Conservation (phyloP, 2,888 invertebrate genomes). For the Cetonia aurata region DNA sequence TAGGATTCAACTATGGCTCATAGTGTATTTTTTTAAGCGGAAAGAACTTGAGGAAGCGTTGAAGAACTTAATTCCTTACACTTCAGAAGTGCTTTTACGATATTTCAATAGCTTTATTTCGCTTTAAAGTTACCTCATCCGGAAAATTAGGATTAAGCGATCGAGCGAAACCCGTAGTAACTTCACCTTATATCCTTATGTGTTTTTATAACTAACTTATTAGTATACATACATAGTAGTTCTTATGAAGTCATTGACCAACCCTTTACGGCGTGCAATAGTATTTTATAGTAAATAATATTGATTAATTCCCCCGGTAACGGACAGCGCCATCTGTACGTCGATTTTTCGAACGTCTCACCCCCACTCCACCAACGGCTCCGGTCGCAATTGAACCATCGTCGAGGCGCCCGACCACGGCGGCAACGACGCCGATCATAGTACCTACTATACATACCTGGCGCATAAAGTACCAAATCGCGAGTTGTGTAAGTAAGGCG, state of each 20-base stretch:
- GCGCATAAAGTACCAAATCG: conserved; percentile 25
- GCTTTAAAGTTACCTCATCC: conserved; percentile 5
- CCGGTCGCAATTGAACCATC: conserved; percentile 41
- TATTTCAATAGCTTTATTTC: conserved; percentile 6
- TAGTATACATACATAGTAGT: conserved; percentile 9
- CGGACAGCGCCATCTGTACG: conserved; percentile 47
- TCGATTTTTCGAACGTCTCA: conserved; percentile 41
- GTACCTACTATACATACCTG: conserved; percentile 21
- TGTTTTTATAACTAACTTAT: conserved; percentile 1
- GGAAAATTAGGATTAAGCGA: conserved; percentile 25
- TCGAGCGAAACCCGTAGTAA: conserved; percentile 14
- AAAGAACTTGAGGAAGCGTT: too few relatives aligned
- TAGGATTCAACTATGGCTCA: too few relatives aligned
- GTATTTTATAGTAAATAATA: conserved; percentile 42
- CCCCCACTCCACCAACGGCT: conserved; percentile 39
- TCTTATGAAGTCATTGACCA: conserved; percentile 44
- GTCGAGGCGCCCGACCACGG: conserved; percentile 54
- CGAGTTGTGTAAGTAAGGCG: conserved; percentile 39
- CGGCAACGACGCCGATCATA: conserved; percentile 49
- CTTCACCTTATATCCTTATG: neutral
- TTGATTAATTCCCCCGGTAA: conserved; percentile 48
- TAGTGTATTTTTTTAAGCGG: too few relatives aligned
- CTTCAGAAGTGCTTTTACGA: neutral
- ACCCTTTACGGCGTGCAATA: conserved; percentile 3
- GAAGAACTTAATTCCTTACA: too few relatives aligned